Evolutionary conservation across 2,888 invertebrate species (phyloP), one percentile per base, ranked within the genome.

Genomic region (Drosophila planitibia): DNA sequence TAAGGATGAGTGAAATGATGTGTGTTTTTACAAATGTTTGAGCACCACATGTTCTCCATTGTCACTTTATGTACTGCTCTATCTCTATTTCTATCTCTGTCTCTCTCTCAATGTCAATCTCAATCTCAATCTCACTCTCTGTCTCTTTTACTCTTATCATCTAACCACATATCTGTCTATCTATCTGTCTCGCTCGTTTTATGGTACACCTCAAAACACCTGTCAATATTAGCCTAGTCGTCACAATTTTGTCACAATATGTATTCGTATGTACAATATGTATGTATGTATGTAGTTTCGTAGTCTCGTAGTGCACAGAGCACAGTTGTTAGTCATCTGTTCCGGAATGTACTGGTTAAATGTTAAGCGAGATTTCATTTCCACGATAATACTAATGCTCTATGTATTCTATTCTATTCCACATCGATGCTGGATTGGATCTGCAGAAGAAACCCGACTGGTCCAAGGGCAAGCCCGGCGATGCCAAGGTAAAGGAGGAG

Each of bases 371-470:
- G 7, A 39, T 54, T 41, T 22, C 9, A 12, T 19, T 39, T n/a
- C n/a, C 25, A 14, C 37, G 58, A 62, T 58, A 16, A 32, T 49
- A 62, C 66, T 76, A 76, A 76, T 76, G 65, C 71, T 7, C 12
- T 4, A 7, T 61, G 16, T 55, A 6, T 52, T 54, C 9, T 9
- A 25, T 39, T 66, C 16, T 53, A 14, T 52, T 57, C 14, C 44
- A 28, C 51, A 52, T 47, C 49, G 44, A 41, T 69, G 30, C 47
- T 51, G 33, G 33, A 44, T n/a, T 49, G 52, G 57, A 70, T 65
- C 52, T 61, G 92, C 96, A 97, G 97, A 97, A 97, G 95, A 98
- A 98, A 94, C 97, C 97, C 92, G 98, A 98, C 95, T 98, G 97
- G 97, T 97, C 97, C 94, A 98, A 98, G 96, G 95, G 95, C 94